A percentile compares a stretch with the other conserved stretches of the same genome.
Conservation (phyloP, 2,888 invertebrate species). For the Nomada goodeniana region DNA sequence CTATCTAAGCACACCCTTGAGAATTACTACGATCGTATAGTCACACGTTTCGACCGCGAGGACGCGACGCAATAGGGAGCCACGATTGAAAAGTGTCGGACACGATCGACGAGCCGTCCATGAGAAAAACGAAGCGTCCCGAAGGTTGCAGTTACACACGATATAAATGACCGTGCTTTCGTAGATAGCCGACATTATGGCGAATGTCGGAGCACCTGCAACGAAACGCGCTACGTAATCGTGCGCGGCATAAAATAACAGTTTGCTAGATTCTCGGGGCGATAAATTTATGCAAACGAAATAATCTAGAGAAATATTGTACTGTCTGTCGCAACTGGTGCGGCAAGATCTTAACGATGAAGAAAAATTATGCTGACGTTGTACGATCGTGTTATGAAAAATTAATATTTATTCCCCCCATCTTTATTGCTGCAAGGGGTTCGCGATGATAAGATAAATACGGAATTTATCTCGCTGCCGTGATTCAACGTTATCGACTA, state of each 20-base stretch:
- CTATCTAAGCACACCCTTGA: conserved; percentile 44
- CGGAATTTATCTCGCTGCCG: too few relatives aligned
- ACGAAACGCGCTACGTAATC: conserved; percentile 33
- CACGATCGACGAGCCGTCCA: conserved; percentile 24
- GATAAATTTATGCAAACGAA: conserved; percentile 9
- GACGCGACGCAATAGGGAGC: conserved; percentile 33
- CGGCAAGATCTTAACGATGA: background rate
- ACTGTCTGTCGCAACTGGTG: background rate
- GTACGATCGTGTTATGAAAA: too few relatives aligned
- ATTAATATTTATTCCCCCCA: too few relatives aligned
- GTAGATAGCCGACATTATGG: conserved; percentile 43
- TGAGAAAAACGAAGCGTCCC: background rate
- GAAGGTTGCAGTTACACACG: conserved; percentile 44
- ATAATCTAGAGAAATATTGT: background rate
- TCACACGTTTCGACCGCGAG: conserved; percentile 40
- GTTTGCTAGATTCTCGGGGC: background rate
- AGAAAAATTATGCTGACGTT: too few relatives aligned
- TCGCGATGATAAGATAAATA: too few relatives aligned
- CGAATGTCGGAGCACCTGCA: conserved; percentile 7
- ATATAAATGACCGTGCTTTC: conserved; percentile 41
- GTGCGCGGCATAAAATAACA: conserved; percentile 29
- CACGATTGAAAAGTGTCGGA: conserved; percentile 34
- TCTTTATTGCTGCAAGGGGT: too few relatives aligned
- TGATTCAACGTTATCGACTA: too few relatives aligned
- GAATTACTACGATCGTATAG: conserved; percentile 59